Evolutionary conservation across 2,888 invertebrate genomes (phyloP).

Genomic region (Drosophila rubida): DNA sequence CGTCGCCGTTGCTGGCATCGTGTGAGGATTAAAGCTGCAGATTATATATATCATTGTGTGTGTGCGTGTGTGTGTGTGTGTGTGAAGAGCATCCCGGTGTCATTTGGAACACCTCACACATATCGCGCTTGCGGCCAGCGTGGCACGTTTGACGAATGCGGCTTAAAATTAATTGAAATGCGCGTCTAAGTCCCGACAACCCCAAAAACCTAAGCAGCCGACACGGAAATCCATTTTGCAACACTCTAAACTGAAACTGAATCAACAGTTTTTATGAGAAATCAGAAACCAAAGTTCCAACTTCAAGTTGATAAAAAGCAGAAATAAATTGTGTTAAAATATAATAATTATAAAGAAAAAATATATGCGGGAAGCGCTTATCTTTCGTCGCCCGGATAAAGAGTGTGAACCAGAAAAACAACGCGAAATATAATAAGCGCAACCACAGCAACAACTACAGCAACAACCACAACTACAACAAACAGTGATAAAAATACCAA

Average conservation of each 20-base stretch:
- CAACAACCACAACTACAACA: background rate
- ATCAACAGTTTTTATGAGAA: conserved; percentile 48
- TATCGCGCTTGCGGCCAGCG: conserved; percentile 63
- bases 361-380: conserved; percentile 30
- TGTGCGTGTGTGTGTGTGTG: background rate
- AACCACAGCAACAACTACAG: conserved; percentile 31
- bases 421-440: conserved; percentile 20
- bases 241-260: conserved; percentile 22
- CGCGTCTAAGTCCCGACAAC: conserved; percentile 25
- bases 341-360: conserved; percentile 1
- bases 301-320: conserved; percentile 32
- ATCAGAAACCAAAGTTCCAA: conserved; percentile 48
- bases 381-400: conserved; percentile 50
- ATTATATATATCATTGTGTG: conserved; percentile 36
- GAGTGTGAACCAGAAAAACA: conserved; percentile 28
- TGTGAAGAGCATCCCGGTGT: conserved; percentile 30
- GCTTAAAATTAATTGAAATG: conserved; percentile 76
- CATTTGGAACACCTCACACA: conserved; percentile 37
- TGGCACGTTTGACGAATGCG: conserved; percentile 65
- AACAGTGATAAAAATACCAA: conserved; percentile 35
- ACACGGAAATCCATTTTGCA: conserved; percentile 31
- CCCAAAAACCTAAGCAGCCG: conserved; percentile 14
- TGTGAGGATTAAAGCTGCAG: conserved; percentile 71
- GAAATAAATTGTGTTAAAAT: background rate
- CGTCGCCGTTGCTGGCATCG: conserved; percentile 16